Percentiles rank a stretch among this genome's conserved stretches.
These are phyloP conservation scores for Listronotus oregonensis DNA, from an alignment of 1,140 invertebrate species.

Conservation along the genomic window DNA sequence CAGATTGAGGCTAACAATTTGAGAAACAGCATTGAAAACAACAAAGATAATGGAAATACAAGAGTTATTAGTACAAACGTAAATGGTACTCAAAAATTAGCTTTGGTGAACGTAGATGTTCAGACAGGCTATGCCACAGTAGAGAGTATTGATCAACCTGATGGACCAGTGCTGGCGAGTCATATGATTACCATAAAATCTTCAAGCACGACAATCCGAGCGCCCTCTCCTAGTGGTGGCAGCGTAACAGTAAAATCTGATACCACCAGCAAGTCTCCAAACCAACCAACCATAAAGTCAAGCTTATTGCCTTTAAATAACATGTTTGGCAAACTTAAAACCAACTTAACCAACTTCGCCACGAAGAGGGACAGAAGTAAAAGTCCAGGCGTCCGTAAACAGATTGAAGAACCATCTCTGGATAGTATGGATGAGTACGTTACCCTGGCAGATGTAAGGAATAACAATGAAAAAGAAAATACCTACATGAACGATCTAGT, in stretches of 20 bases:
- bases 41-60: constrained; percentile 26
- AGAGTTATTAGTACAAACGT: constrained; percentile 39
- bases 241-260: constrained; percentile 52
- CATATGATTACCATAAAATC: constrained; percentile 25
- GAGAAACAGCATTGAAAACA: constrained; percentile 33
- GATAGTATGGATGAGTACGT: constrained; percentile 72
- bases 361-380: constrained; percentile 56
- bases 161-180: constrained; percentile 11
- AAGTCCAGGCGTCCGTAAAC: constrained; percentile 44
- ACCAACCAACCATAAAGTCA: constrained; percentile 56
- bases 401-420: neutral
- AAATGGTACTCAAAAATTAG: constrained; percentile 58
- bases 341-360: constrained; percentile 62
- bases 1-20: constrained; percentile 34
- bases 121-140: constrained; percentile 63
- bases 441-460: constrained; percentile 79
- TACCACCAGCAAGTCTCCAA: constrained; percentile 38
- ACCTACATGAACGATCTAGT: constrained; percentile 63
- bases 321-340: constrained; percentile 68
- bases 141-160: constrained; percentile 48
- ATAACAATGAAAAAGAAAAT: constrained; percentile 68
- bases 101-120: constrained; percentile 61
- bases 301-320: constrained; percentile 63
- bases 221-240: constrained; percentile 54
- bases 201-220: constrained; percentile 35